Conservation (phyloP, 2,888 invertebrate genomes). For the Tetropium fuscum region DNA sequence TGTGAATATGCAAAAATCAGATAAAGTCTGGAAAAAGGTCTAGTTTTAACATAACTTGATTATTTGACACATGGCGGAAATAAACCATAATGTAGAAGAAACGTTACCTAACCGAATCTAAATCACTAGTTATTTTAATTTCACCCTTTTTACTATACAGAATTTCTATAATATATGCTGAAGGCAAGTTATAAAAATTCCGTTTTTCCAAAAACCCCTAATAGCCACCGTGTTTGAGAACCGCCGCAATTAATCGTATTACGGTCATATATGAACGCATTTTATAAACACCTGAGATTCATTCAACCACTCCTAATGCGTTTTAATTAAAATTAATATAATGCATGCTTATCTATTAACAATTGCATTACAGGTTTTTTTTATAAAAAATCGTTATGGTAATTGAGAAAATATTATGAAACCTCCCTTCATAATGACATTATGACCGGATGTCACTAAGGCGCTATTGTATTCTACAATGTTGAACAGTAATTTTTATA, state of each 20-base stretch:
- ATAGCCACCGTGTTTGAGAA: background rate
- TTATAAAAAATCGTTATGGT: background rate
- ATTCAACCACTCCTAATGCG: constrained; percentile 8
- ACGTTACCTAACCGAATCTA: too few relatives aligned
- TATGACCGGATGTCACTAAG: background rate
- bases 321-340: constrained; percentile 15
- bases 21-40: too few relatives aligned
- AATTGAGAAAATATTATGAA: background rate
- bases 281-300: constrained; percentile 15
- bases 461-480: background rate
- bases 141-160: too few relatives aligned
- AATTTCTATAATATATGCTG: too few relatives aligned
- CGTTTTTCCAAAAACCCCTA: background rate
- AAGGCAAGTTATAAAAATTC: too few relatives aligned
- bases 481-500: background rate
- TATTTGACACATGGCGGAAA: too few relatives aligned
- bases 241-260: background rate
- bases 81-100: too few relatives aligned
- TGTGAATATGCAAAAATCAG: too few relatives aligned
- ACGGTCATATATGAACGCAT: constrained; percentile 3
- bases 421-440: background rate
- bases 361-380: background rate
- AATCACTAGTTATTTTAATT: too few relatives aligned
- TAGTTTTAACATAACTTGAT: too few relatives aligned
- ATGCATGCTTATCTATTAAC: too few relatives aligned